These are phyloP conservation scores for Mercenaria mercenaria DNA, from an alignment of 1,140 invertebrate species.

Conservation along the genomic window DNA sequence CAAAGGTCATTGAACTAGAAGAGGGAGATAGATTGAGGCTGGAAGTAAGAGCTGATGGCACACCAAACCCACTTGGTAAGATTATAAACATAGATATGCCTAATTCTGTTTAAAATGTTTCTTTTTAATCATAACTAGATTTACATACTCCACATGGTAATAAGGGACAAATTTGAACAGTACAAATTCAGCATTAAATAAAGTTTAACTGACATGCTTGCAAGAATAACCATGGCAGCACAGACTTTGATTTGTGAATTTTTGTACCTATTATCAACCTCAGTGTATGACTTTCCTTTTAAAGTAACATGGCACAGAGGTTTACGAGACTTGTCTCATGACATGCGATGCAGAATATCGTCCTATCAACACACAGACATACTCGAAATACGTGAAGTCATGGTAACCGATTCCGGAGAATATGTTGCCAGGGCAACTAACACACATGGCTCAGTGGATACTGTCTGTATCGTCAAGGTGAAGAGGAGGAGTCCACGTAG, in stretches of 20 bases:
- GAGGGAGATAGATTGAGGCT: slow-evolving; percentile 82
- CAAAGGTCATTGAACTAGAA: slow-evolving; percentile 78
- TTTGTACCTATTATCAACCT: too few species aligned
- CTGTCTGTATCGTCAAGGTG: slow-evolving; percentile 78
- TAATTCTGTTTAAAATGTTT: too few species aligned
- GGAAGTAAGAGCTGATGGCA: slow-evolving; percentile 81
- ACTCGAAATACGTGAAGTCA: slow-evolving; percentile 91
- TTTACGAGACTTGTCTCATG: slow-evolving; percentile 93
- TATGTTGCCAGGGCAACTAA: slow-evolving; percentile 94
- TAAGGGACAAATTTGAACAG: too few species aligned
- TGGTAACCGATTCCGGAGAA: slow-evolving; percentile 90
- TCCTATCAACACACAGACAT: slow-evolving; percentile 90
- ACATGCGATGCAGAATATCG: slow-evolving; percentile 92
- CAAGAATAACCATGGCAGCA: neutral
- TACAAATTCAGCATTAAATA: too few species aligned
- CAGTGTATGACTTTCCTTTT: neutral
- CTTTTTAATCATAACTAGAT: too few species aligned
- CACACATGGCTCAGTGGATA: slow-evolving; percentile 79
- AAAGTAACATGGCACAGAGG: slow-evolving; percentile 95
- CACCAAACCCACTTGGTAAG: slow-evolving; percentile 82
- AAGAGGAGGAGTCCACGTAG: slow-evolving; percentile 69
- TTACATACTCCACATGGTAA: too few species aligned
- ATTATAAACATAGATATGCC: neutral
- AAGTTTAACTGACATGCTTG: too few species aligned
- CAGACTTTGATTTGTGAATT: neutral